Evolutionary conservation across 2,888 invertebrate genomes (phyloP), one percentile per base, ranked within the genome.

Genomic region (Aplocera efformata): DNA sequence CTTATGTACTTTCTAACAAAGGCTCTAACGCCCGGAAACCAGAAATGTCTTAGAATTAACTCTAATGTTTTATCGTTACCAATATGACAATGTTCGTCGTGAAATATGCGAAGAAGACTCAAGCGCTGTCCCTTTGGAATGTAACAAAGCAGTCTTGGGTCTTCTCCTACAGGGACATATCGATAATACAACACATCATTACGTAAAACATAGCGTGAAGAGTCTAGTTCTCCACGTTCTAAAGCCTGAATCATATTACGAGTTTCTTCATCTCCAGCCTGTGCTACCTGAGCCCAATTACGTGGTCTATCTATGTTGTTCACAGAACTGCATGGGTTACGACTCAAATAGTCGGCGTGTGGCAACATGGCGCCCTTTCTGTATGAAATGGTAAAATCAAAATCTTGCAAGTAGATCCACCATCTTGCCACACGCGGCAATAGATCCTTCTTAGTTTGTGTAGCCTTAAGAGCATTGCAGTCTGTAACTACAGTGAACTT

Each of bases 381-480:
- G 24, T 63, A 61, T 6, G 51, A 41, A 1, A 61, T 23, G 0
- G 34, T 23, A 29, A 63, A 64, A 1, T 41, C n/a, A 20, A 52
- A 62, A 30, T 58, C 59, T 32, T 60, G 61, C 28, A 61, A 20
- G 4, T 6, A 7, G 1, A 6, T 11, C 27, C 27, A 27, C 27
- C 27, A 27, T 7, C 27, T 27, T 4, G 59, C 55, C 1, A 60
- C 55, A 3, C 63, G 34, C 0, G 58, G 55, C 0, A 58, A 10
- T 1, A 63, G 23, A 10, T 63, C 61, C 22, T 55, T 58, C 30
- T 63, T 62, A 0, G 13, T 30, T 25, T 57, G 37, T 0, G 61
- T 61, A 0, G 41, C 3, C 38, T 62, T 60, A 1, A 62, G 33
- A 0, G 60, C 34, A 31, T 60, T 65, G 10, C 65, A 65, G 8